phyloP scores from a whole-genome alignment of 2,888 invertebrate species.

The Galerucella calmariensis region DNA sequence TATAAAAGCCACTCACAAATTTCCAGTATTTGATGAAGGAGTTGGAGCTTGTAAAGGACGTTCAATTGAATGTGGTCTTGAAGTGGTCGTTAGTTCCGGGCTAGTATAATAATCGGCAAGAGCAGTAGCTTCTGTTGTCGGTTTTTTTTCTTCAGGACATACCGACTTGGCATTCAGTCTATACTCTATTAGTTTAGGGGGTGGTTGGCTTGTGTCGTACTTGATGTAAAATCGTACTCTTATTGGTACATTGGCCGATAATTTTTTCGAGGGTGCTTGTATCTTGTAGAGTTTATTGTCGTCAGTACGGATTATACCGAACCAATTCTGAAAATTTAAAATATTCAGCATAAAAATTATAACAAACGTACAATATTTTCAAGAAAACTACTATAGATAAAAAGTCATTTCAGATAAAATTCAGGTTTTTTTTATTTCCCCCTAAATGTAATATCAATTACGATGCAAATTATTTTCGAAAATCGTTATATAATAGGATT shows the following conservation, averaged over 20 bases:
- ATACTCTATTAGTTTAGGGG: conserved; percentile 57
- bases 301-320: conserved; percentile 70
- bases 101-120: conserved; percentile 54
- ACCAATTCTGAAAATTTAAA: conserved; percentile 59
- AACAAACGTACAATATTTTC: neutral
- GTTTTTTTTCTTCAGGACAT: conserved; percentile 62
- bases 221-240: conserved; percentile 71
- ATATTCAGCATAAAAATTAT: neutral
- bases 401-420: too few species aligned
- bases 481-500: too few species aligned
- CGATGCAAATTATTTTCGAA: too few species aligned
- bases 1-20: conserved; percentile 9
- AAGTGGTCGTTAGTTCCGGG: conserved; percentile 42
- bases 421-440: too few species aligned
- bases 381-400: too few species aligned
- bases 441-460: too few species aligned
- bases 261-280: conserved; percentile 69
- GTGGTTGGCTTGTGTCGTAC: conserved; percentile 68
- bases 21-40: neutral
- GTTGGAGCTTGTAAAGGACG: neutral
- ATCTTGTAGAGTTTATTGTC: conserved; percentile 73
- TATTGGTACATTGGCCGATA: conserved; percentile 68
- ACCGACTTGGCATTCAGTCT: conserved; percentile 71
- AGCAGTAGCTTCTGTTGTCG: conserved; percentile 59
- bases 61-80: conserved; percentile 47